These are phyloP conservation scores for Notocelia uddmanniana DNA, from an alignment of 2,888 invertebrate species.

Conservation along the genomic window DNA sequence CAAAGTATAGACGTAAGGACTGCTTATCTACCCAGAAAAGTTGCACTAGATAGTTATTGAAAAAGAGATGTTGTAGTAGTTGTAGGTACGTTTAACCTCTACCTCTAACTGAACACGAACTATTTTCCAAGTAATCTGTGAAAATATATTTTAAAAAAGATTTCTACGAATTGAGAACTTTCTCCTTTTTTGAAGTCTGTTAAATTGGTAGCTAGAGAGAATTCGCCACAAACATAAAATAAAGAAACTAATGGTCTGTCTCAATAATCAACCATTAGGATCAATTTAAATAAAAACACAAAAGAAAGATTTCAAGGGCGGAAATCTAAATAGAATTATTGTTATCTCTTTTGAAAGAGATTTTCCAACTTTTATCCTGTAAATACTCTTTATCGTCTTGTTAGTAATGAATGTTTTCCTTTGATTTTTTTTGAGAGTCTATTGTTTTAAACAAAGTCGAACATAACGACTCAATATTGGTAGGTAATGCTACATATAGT, in stretches of 20 bases:
- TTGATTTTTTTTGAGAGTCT: background rate
- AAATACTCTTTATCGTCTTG: background rate
- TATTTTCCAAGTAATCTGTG: no score
- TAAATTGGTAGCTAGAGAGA: no score
- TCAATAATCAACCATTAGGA: background rate
- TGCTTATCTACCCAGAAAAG: background rate
- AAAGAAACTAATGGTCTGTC: background rate
- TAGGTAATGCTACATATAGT: no score
- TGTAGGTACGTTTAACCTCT: no score
- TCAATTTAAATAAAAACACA: background rate
- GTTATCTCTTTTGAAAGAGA: slow-evolving; percentile 5
- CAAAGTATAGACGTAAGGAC: background rate
- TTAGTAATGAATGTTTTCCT: background rate
- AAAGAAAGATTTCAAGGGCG: background rate
- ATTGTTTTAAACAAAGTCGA: background rate
- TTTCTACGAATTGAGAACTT: no score
- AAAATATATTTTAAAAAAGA: no score
- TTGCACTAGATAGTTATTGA: no score
- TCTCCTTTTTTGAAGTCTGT: no score
- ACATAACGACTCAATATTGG: no score
- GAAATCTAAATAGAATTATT: background rate
- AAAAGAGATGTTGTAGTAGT: no score
- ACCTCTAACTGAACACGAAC: no score
- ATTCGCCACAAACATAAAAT: background rate
- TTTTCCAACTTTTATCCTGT: slow-evolving; percentile 10